Percentiles rank a stretch among this genome's conserved stretches.
Evolutionary conservation across 1,140 invertebrate species (phyloP).

Genomic region (Branchinecta lindahli): DNA sequence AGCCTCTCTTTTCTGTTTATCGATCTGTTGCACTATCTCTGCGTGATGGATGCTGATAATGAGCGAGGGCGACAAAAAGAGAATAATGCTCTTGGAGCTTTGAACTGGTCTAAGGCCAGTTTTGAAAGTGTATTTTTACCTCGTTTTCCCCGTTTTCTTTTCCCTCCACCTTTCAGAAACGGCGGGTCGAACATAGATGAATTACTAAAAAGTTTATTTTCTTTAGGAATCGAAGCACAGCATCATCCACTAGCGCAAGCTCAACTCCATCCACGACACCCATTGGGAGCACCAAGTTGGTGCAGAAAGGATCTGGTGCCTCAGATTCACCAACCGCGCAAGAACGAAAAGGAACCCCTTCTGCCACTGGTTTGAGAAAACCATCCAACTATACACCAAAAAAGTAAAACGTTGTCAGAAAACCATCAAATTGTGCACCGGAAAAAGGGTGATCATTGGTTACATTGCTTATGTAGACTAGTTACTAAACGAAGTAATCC

Average conservation of each 20-base stretch:
- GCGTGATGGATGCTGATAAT: no score
- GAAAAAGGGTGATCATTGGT: neutral
- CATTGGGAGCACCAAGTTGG: no score
- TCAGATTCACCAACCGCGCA: neutral
- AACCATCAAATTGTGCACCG: neutral
- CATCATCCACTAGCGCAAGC: neutral
- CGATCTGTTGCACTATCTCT: no score
- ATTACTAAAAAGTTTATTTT: neutral
- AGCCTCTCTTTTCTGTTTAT: no score
- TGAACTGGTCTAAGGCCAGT: no score
- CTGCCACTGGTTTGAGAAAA: neutral
- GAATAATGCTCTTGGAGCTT: no score
- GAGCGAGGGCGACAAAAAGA: no score
- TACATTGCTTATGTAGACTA: neutral
- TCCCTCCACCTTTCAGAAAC: no score
- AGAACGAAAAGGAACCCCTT: neutral
- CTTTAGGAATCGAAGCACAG: neutral
- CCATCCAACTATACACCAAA: conserved; percentile 1
- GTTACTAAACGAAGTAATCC: neutral
- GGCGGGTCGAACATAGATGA: neutral
- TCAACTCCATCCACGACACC: neutral
- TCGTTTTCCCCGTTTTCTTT: no score
- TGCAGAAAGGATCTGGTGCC: no score
- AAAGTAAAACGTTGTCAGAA: neutral
- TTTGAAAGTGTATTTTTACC: no score